phyloP scores from a whole-genome alignment of 1,140 invertebrate species.

The Bursaphelenchus mucronatus region DNA sequence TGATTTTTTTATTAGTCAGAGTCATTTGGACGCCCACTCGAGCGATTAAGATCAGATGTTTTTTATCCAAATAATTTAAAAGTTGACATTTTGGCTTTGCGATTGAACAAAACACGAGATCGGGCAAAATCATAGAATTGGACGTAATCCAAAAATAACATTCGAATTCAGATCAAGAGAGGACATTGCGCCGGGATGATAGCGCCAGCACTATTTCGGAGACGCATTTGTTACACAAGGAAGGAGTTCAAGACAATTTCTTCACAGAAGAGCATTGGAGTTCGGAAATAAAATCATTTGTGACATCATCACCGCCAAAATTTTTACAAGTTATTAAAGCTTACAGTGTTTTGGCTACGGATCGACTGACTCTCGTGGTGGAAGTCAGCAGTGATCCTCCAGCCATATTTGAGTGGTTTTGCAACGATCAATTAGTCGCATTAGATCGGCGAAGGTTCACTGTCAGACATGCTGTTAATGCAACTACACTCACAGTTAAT shows the following conservation, averaged over 20 bases:
- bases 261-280: conserved; percentile 58
- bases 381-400: conserved; percentile 52
- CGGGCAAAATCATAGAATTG: not conserved
- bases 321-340: conserved; percentile 57
- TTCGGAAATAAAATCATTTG: conserved; percentile 55
- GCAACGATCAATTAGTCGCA: conserved; percentile 46
- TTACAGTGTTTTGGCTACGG: conserved; percentile 49
- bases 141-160: not conserved
- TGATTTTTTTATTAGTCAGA: no score
- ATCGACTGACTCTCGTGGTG: conserved; percentile 56
- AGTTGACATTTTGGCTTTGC: not conserved
- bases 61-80: no score
- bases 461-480: conserved; percentile 47
- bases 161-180: conserved; percentile 40
- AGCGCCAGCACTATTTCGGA: conserved; percentile 42
- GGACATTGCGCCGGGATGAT: conserved; percentile 28
- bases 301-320: conserved; percentile 48
- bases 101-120: not conserved
- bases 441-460: conserved; percentile 38
- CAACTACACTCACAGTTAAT: conserved; percentile 48
- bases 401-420: conserved; percentile 54
- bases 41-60: no score
- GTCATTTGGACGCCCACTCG: no score
- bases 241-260: conserved; percentile 43
- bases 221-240: conserved; percentile 48